phyloP scores from a whole-genome alignment of 2,797 vertebrate genomes.

The Argya squamiceps region DNA sequence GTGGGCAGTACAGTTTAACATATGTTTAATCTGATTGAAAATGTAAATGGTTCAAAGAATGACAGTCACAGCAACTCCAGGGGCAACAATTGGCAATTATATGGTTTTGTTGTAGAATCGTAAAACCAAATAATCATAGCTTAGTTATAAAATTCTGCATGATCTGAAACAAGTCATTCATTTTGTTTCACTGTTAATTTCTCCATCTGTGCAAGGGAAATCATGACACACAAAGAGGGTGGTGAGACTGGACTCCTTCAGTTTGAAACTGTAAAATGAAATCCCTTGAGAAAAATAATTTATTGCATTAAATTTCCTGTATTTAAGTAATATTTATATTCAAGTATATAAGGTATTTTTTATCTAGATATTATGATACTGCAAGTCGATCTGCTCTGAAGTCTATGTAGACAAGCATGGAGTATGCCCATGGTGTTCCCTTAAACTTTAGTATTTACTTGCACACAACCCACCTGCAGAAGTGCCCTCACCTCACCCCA shows the following conservation, averaged over 20 bases:
- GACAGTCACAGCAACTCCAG: neutral
- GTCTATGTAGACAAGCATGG: neutral
- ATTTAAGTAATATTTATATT: neutral
- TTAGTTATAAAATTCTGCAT: neutral
- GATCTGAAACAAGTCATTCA: neutral
- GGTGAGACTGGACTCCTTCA: neutral
- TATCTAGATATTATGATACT: neutral
- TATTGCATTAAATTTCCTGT: neutral
- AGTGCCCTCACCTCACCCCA: neutral
- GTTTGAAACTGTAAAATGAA: neutral
- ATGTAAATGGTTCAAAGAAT: neutral
- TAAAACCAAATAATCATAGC: neutral
- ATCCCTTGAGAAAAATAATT: neutral
- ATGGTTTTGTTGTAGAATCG: neutral
- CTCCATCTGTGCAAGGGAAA: neutral
- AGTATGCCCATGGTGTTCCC: neutral
- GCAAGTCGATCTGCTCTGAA: neutral
- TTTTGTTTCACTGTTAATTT: neutral
- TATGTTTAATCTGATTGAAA: neutral
- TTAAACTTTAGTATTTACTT: neutral
- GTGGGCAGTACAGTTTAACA: neutral
- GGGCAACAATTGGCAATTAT: neutral
- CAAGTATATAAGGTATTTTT: neutral
- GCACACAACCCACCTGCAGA: neutral
- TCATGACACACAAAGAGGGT: neutral